Evolutionary conservation across 2,888 invertebrate genomes (phyloP), one percentile per base, ranked within the genome.

Genomic region (Odontocolon sp.): DNA sequence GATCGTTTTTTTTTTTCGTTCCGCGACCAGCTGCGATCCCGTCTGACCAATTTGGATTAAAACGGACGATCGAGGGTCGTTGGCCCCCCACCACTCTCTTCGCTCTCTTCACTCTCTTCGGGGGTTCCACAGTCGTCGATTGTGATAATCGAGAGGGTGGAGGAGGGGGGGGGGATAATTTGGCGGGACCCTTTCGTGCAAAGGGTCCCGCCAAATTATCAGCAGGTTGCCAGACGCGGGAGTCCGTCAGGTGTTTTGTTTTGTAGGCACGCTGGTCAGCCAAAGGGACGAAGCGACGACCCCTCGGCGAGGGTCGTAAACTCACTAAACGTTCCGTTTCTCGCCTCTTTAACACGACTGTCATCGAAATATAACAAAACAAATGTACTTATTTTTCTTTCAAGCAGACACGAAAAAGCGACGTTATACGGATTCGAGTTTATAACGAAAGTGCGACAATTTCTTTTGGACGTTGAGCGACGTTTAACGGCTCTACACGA

Each of bases 61-160:
- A 56, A 50, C 40, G 63, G 38, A 61, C 36, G 69, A 57, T 59
- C 33, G 36, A 38, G 26, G 64, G 63, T 52, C 16, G 56, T 28
- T 38, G 9, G 45, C 16, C 18, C 26, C 45, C 54, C 28, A 45
- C 45, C 33, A 9, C 18, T 14, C n/a, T n/a, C n/a, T n/a, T n/a
- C n/a, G n/a, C n/a, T n/a, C n/a, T n/a, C n/a, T n/a, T n/a, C n/a
- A n/a, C n/a, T n/a, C n/a, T 36, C n/a, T 45, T 28, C 59, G n/a
- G 66, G 74, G 75, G 68, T 72, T 66, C 54, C 67, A 28, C 61
- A 42, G 68, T 23, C n/a, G n/a, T n/a, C 72, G 75, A 79, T 76
- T 79, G 70, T 70, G 76, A 71, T 81, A 76, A 80, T 81, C 70
- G 75, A 71, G 73, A 36, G 76, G 78, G 75, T 28, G 54, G 23